Evolutionary conservation across 2,113 vertebrate species (phyloP), one percentile per base, ranked within the genome.

Genomic region (Arvicanthis niloticus): DNA sequence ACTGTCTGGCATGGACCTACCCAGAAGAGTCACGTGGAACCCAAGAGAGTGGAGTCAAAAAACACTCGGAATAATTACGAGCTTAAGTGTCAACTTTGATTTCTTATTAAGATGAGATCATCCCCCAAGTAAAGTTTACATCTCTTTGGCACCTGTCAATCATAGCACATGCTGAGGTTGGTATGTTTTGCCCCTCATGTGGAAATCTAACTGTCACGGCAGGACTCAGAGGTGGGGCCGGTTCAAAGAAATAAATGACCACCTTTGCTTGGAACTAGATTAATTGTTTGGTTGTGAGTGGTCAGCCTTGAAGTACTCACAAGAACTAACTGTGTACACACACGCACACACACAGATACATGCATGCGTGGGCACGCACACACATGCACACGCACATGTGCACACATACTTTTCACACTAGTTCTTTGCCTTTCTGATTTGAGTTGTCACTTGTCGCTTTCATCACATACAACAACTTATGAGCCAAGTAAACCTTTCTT

Each of bases 51-150:
- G 12, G 16, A 16, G 19, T 24, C 58, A 19, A 29, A 17, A 5
- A 4, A 17, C 67, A 45, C 34, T 29, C 1, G 10, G 22, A 0
- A 7, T 1, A 42, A 15, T 5, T 58, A 26, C 12, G 21, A 31
- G 21, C 42, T 29, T 40, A 5, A 42, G 42, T 15, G 26, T 17
- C 16, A 42, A 62, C 37, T 26, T 31, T 7, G 26, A 73, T 26
- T 26, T 11, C 29, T 16, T 16, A 48, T 29, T 68, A 70, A 13
- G 48, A 40, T 65, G 34, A 73, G 45, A 58, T 40, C 21, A 24
- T 17, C 24, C 34, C 78, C 16, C 80, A 62, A 68, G 29, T 60
- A 73, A 40, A 40, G 56, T 92, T 92, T 12, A 16, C 16, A 40
- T 58, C 80, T 84, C 70, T 72, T 37, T 22, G 48, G 81, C 15